These are phyloP conservation scores for Amiota mariae DNA, from an alignment of 2,888 invertebrate genomes.

Conservation along the genomic window DNA sequence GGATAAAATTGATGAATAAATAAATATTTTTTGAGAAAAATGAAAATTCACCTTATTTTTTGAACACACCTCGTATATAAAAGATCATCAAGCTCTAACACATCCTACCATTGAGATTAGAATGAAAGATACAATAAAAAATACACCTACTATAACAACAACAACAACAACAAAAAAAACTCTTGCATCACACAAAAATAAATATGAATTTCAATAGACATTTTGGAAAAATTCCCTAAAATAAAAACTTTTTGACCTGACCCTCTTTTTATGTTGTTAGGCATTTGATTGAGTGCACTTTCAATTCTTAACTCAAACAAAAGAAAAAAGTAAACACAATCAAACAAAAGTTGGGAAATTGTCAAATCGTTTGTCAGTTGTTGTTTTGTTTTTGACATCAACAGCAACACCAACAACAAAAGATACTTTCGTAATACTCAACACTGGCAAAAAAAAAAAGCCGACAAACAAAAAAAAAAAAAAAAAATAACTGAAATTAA, in stretches of 20 bases:
- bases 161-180: not conserved
- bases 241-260: not conserved
- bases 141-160: not conserved
- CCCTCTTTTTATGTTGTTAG: not conserved
- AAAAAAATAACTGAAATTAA: slow-evolving; percentile 45
- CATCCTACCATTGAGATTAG: too few relatives aligned
- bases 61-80: too few relatives aligned
- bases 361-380: not conserved
- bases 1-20: too few relatives aligned
- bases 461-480: not conserved
- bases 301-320: not conserved
- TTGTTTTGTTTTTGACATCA: not conserved
- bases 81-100: too few relatives aligned
- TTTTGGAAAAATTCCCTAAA: not conserved
- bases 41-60: too few relatives aligned
- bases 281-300: slow-evolving; percentile 16
- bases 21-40: too few relatives aligned
- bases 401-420: slow-evolving; percentile 5
- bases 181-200: not conserved
- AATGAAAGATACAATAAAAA: too few relatives aligned
- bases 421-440: not conserved
- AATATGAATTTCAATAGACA: not conserved
- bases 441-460: slow-evolving; percentile 1
- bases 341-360: not conserved
- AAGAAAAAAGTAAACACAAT: not conserved